Conservation (phyloP, 2,888 invertebrate genomes). For the Enchytraeus crypticus region DNA sequence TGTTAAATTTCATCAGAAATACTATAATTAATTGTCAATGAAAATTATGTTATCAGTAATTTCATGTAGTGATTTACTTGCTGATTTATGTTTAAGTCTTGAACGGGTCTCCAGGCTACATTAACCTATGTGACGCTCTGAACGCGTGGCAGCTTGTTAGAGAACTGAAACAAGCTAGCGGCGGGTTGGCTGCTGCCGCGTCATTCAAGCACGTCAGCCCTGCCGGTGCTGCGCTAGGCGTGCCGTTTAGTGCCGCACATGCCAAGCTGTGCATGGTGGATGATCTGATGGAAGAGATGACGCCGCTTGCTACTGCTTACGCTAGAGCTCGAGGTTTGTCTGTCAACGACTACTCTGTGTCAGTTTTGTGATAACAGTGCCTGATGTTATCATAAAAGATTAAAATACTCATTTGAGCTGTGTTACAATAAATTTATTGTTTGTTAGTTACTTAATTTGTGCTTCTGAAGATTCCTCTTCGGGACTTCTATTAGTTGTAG, state of each 20-base stretch:
- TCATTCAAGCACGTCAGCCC: conserved; percentile 98
- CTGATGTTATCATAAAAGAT: not conserved
- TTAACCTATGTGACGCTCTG: conserved; percentile 91
- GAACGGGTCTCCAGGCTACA: conserved; percentile 92
- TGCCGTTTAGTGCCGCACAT: conserved; percentile 65
- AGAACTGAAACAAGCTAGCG: conserved; percentile 71
- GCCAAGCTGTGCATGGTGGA: conserved; percentile 87
- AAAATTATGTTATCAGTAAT: too few species aligned
- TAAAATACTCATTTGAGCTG: not conserved
- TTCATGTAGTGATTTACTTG: conserved; percentile 6
- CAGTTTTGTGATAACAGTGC: not conserved
- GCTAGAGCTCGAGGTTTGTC: conserved; percentile 77
- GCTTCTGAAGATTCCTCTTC: too few species aligned
- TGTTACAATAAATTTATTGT: not conserved
- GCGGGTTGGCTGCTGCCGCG: conserved; percentile 74
- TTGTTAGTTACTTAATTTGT: too few species aligned
- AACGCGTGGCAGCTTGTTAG: conserved; percentile 94
- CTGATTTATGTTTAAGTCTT: conserved; percentile 57
- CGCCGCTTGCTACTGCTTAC: conserved; percentile 80
- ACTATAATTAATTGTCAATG: not conserved
- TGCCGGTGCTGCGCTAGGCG: conserved; percentile 87
- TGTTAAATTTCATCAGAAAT: not conserved
- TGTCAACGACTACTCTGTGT: not conserved
- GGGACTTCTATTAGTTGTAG: too few species aligned
- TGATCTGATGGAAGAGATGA: conserved; percentile 64